A percentile compares a stretch with the other conserved stretches of the same genome.
Conservation (phyloP, 2,113 vertebrate species). For the Helogale parvula region DNA sequence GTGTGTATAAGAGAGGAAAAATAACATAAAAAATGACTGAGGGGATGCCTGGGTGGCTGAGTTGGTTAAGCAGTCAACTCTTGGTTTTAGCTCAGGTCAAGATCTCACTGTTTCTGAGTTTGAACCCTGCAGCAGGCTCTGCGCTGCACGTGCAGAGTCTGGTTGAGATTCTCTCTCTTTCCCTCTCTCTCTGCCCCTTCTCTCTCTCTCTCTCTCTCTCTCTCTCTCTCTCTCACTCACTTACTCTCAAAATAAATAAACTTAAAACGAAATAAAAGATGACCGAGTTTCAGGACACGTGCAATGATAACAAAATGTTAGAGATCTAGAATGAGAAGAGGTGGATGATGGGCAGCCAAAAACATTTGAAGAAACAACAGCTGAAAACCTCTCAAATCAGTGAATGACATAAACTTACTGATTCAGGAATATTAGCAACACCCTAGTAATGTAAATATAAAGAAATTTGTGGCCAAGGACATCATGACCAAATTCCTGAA, state of each 20-base stretch:
- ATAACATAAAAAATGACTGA: not conserved
- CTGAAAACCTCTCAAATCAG: not conserved
- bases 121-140: no score
- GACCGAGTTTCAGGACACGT: fast-evolving
- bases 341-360: not conserved
- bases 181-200: no score
- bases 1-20: not conserved
- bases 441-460: not conserved
- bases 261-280: no score
- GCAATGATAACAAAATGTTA: not conserved
- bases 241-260: no score
- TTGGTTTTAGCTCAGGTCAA: no score
- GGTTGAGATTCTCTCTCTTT: no score
- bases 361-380: not conserved
- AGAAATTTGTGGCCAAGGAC: not conserved
- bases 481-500: not conserved
- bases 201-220: no score
- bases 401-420: not conserved
- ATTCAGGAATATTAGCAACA: not conserved
- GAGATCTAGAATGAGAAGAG: not conserved
- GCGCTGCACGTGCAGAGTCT: no score
- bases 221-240: no score
- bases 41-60: no score
- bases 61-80: no score
- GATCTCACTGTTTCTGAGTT: no score